A percentile compares a stretch with the other conserved stretches of the same genome.
Evolutionary conservation across 1,140 invertebrate species (phyloP).

Genomic region (Brachionus rubens): DNA sequence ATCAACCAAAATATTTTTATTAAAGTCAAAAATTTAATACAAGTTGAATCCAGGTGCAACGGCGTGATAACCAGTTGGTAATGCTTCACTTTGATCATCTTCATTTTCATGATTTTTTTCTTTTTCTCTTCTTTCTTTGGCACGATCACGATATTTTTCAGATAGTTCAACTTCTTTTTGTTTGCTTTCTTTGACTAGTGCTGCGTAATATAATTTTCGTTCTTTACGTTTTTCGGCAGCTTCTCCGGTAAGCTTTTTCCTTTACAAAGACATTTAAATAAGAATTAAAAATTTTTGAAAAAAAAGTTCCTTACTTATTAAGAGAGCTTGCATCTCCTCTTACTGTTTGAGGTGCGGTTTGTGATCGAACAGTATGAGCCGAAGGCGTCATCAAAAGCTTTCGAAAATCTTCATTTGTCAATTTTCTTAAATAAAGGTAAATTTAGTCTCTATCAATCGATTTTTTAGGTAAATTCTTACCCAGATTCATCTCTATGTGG

Average conservation of each 20-base stretch:
- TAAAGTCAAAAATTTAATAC: too few species aligned
- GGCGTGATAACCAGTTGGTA: conserved; percentile 75
- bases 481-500: conserved; percentile 26
- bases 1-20: too few species aligned
- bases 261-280: not conserved
- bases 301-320: conserved; percentile 17
- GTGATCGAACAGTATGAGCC: conserved; percentile 45
- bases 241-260: conserved; percentile 7
- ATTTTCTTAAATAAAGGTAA: conserved; percentile 51
- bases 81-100: not conserved
- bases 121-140: conserved; percentile 86
- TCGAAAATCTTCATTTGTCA: conserved; percentile 95
- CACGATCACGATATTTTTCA: conserved; percentile 87
- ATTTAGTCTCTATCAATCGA: not conserved
- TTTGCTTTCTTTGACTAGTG: conserved; percentile 89
- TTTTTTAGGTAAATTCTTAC: conserved; percentile 12
- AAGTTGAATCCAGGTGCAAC: conserved; percentile 91
- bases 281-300: not conserved
- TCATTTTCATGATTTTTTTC: conserved; percentile 69
- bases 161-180: conserved; percentile 91
- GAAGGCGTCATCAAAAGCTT: conserved; percentile 87
- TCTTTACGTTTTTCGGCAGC: conserved; percentile 22
- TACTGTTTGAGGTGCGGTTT: conserved; percentile 3
- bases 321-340: not conserved
- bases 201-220: conserved; percentile 70